Conservation (phyloP, 92 coral and sea anemone species). For the Umimayanthus chanpuru region DNA sequence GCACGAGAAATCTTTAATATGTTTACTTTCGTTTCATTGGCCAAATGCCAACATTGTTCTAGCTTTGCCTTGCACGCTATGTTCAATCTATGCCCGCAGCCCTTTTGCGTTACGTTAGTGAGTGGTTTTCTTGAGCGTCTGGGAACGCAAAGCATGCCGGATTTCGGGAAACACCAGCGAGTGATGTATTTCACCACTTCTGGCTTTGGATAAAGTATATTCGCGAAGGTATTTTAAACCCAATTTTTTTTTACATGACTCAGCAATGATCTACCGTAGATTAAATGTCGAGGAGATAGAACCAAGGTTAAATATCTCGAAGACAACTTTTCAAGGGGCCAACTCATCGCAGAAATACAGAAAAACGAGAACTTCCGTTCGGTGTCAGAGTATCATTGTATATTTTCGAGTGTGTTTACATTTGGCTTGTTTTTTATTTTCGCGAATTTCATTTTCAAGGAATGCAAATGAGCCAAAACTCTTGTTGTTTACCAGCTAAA, state of each 20-base stretch:
- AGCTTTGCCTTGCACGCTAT: constrained; percentile 13
- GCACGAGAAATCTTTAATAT: constrained; percentile 7
- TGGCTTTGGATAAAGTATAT: background rate
- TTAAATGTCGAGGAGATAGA: background rate
- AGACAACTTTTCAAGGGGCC: constrained; percentile 20
- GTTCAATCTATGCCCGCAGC: background rate
- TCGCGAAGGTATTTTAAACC: background rate
- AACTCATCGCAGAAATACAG: background rate
- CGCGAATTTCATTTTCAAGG: constrained; percentile 13
- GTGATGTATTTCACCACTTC: background rate
- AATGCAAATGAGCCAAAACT: constrained; percentile 13
- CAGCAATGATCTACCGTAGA: background rate
- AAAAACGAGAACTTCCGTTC: constrained; percentile 39
- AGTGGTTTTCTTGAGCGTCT: background rate
- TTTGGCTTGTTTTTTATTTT: background rate
- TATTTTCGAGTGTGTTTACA: constrained; percentile 29
- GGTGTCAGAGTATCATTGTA: constrained; percentile 9
- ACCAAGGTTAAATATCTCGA: constrained; percentile 7
- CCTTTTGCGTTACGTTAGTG: background rate
- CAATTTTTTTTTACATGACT: background rate
- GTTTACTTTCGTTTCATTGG: background rate
- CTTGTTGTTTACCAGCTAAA: constrained; percentile 16
- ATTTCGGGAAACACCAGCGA: background rate
- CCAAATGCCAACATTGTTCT: constrained; percentile 25
- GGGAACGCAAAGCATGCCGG: constrained; percentile 38